phyloP scores from a whole-genome alignment of 2,113 vertebrate genomes.

The Donacobius atricapilla region DNA sequence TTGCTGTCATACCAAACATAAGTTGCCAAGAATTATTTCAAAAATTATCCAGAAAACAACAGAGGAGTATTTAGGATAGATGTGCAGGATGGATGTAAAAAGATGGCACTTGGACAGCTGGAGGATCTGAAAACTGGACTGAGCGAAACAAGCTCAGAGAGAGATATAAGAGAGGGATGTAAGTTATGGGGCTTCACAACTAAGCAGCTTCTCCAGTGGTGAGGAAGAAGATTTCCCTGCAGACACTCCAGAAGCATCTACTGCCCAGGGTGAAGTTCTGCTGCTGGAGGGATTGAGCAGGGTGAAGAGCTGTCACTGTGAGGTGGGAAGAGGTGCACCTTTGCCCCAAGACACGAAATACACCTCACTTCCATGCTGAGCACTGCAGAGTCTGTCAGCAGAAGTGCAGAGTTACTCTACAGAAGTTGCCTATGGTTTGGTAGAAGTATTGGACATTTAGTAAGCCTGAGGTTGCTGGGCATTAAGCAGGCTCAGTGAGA shows the following conservation, averaged over 20 bases:
- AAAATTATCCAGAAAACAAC: background rate
- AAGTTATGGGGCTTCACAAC: background rate
- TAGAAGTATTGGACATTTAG: background rate
- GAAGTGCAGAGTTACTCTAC: background rate
- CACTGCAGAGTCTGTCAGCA: background rate
- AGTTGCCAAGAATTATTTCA: background rate
- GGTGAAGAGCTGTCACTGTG: background rate
- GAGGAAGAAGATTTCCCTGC: background rate
- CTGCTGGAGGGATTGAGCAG: background rate
- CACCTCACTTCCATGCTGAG: rapidly evolving
- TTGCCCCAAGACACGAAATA: background rate
- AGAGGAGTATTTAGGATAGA: background rate
- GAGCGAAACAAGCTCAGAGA: background rate
- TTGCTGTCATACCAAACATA: background rate
- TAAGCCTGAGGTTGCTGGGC: background rate
- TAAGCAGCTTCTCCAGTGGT: background rate
- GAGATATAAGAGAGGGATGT: background rate
- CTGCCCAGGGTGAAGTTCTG: background rate
- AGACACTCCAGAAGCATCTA: background rate
- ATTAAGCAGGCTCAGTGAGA: background rate
- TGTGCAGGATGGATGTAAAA: background rate
- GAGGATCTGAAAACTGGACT: background rate
- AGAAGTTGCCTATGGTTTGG: background rate
- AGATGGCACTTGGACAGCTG: background rate
- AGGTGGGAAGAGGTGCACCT: background rate